Conservation (phyloP, 2,797 vertebrate species). For the Notoglanidium macrostoma region DNA sequence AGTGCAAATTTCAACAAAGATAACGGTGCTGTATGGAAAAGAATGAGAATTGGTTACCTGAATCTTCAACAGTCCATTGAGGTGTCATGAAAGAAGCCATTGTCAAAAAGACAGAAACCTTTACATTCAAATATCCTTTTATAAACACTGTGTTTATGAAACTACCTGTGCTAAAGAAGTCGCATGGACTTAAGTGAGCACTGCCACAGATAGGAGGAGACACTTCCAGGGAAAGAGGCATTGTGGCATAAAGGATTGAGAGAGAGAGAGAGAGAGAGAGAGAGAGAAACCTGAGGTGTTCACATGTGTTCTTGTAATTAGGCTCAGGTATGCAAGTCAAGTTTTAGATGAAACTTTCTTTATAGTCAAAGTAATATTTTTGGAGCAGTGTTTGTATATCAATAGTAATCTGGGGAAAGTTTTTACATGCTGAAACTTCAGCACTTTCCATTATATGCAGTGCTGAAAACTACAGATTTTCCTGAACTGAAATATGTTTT, state of each 20-base stretch:
- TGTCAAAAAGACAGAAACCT: neutral
- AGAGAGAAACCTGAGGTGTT: neutral
- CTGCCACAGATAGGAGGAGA: neutral
- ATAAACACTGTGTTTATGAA: neutral
- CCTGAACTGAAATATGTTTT: neutral
- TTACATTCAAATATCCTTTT: neutral
- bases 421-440: neutral
- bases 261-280: neutral
- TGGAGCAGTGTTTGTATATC: neutral
- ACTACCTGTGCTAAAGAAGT: neutral
- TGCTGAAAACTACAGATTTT: neutral
- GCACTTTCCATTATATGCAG: neutral
- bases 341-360: neutral
- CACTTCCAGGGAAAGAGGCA: neutral
- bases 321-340: neutral
- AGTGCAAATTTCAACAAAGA: neutral
- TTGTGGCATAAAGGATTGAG: neutral
- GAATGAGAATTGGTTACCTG: neutral
- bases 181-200: neutral
- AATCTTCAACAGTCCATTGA: neutral
- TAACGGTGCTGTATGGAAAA: neutral
- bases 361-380: neutral
- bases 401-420: neutral
- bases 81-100: neutral
- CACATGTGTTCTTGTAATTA: neutral